Evolutionary conservation across 2,888 invertebrate genomes (phyloP), one percentile per base, ranked within the genome.

Genomic region (Sicus ferrugineus): DNA sequence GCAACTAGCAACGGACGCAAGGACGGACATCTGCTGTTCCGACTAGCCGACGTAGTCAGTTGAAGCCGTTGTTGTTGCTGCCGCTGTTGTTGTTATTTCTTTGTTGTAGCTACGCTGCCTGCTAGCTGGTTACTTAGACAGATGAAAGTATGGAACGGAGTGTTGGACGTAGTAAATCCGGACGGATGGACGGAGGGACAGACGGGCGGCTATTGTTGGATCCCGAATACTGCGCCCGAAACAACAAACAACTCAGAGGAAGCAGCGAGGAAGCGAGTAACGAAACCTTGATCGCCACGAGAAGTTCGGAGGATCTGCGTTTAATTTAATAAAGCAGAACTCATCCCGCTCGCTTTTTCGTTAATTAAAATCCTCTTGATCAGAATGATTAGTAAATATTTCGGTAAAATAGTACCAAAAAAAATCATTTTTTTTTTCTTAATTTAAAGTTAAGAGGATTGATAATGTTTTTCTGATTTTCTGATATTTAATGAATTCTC

Each of bases 141-240:
- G 79, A 79, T 79, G 79, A 80, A 79, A 80, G 80, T 79, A 78
- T 79, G 79, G 79, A 78, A 79, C 79, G 78, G 79, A 75, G 76
- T 78, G 46, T 31, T 42, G 58, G 42, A 67, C 75, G 74, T 72
- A 76, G 79, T 42, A n/a, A n/a, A 9, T 4, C n/a, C 16, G 6
- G 34, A 21, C 70, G 62, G 68, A 31, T 77, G 75, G 70, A 73
- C 76, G 73, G 75, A 74, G 76, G 73, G 76, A 75, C 74, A 77
- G 61, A 58, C 30, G 50, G 30, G 16, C 64, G 7, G 46, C 77
- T 75, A 63, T 38, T 34, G 54, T 23, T 31, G 38, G 52, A 21
- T 31, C 34, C 46, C 16, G 65, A 65, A 31, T 26, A 54, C 54
- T 54, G 54, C n/a, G 31, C 16, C 52, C 48, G 28, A 21, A 69